Base-by-base conservation (phyloP, 2,113 vertebrate genomes). In the Poecilia latipinna region DNA sequence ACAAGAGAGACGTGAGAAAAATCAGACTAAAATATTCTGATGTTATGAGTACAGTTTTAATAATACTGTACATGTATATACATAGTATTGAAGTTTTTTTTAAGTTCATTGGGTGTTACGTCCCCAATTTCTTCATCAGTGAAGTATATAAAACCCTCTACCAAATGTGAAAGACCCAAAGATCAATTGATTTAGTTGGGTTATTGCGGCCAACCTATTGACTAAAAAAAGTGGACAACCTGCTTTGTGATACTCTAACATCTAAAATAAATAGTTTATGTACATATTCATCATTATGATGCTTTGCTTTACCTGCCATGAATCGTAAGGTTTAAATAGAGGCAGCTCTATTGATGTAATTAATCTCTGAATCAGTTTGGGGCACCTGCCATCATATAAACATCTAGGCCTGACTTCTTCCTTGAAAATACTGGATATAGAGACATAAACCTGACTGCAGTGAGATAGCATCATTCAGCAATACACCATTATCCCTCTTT, bases 401-500 rank as follows among this genome's bases (percentile, higher is more conserved):
- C 72, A 72, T 72, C 17, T 24, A 70, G 61, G 37, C 63, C 74
- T 60, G 22, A 35, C 68, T 31, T 84, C 68, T 19, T 84, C 60
- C 54, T 57, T 48, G 60, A 68, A 79, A 63, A 88, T 37, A 44
- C 70, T 48, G 86, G 76, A 90, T 80, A 90, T 80, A 77, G 80
- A 92, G 88, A 83, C 85, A 65, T 85, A 89, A 90, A 86, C 72
- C 82, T 63, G 79, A 81, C 77, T 82, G 82, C 82, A 74, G 82
- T 7, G 11, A 77, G 86, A 87, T 82, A 81, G 79, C 85, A 86
- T 91, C 91, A 89, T 88, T 82, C 83, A 83, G 82, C 83, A 86
- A 71, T 78, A 82, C 76, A 79, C 82, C 77, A 86, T 91, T 89
- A 90, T 87, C 81, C 76, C 77, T 77, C 83, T 83, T 92, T 91